Evolutionary conservation across 2,888 invertebrate species (phyloP).

Genomic region (Latrodectus hesperus): DNA sequence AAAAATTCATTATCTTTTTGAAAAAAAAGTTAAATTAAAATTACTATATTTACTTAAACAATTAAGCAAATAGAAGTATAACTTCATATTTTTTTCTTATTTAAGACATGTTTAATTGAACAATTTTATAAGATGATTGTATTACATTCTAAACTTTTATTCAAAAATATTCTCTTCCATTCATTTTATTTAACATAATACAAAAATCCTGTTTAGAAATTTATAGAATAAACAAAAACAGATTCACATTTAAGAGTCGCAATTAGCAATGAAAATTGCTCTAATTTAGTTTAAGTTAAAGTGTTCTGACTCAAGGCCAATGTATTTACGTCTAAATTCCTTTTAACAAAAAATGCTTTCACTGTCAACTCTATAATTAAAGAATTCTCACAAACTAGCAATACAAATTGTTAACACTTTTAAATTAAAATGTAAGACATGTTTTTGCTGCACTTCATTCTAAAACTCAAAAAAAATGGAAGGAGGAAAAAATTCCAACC

Average conservation of each 20-base stretch:
- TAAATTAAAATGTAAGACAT: conserved; percentile 27
- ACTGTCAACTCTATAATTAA: conserved; percentile 16
- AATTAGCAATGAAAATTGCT: too few relatives aligned
- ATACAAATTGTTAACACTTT: conserved; percentile 9
- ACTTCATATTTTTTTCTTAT: neutral
- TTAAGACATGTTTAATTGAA: too few relatives aligned
- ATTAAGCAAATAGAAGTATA: neutral
- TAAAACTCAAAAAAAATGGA: too few relatives aligned
- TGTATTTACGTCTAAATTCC: neutral
- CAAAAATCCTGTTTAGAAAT: neutral
- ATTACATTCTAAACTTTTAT: too few relatives aligned
- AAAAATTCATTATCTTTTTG: too few relatives aligned
- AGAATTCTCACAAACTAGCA: neutral
- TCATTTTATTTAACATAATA: too few relatives aligned
- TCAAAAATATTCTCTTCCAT: too few relatives aligned
- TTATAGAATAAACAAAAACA: neutral
- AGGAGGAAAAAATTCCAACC: too few relatives aligned
- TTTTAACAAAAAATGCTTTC: neutral
- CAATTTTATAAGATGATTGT: too few relatives aligned
- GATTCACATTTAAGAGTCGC: neutral
- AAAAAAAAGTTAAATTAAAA: too few relatives aligned
- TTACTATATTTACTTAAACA: neutral
- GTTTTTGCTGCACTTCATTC: conserved; percentile 1
- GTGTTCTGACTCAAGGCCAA: neutral
- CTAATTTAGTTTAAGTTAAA: conserved; percentile 8